phyloP scores from a whole-genome alignment of 2,113 vertebrate species.

The Procapra przewalskii region DNA sequence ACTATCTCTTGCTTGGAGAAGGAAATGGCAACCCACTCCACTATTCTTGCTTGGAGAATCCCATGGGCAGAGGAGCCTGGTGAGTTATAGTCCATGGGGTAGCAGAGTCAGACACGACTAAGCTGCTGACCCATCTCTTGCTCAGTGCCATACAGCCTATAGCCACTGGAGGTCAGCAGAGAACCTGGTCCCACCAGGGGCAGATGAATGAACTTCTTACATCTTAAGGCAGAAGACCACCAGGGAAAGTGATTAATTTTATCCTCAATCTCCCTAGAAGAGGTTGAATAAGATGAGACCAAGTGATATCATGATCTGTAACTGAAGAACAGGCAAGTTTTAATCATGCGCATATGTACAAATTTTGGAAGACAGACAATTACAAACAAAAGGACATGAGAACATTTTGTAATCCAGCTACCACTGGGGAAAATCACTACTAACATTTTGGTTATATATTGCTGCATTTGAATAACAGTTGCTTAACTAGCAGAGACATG shows the following conservation, averaged over 20 bases:
- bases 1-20: not conserved
- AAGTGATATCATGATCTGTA: not conserved
- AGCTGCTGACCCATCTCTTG: not conserved
- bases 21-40: not conserved
- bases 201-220: not conserved
- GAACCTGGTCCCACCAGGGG: constrained; percentile 33
- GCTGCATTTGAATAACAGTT: constrained; percentile 12
- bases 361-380: constrained; percentile 15
- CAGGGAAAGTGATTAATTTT: not conserved
- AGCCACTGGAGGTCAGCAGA: constrained; percentile 68
- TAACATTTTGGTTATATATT: constrained; percentile 23
- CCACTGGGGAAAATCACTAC: not conserved
- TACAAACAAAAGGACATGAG: constrained; percentile 19
- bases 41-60: not conserved
- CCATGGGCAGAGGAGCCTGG: not conserved
- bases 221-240: not conserved
- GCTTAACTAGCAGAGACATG: not conserved
- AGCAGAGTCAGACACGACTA: not conserved
- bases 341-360: not conserved
- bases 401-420: constrained; percentile 6
- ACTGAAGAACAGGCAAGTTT: not conserved
- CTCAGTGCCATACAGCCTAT: not conserved
- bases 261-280: not conserved
- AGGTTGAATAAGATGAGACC: not conserved
- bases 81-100: not conserved